A percentile compares a stretch with the other conserved stretches of the same genome.
These are phyloP conservation scores for Mobula hypostoma DNA, from an alignment of 2,113 vertebrate genomes.

Conservation along the genomic window DNA sequence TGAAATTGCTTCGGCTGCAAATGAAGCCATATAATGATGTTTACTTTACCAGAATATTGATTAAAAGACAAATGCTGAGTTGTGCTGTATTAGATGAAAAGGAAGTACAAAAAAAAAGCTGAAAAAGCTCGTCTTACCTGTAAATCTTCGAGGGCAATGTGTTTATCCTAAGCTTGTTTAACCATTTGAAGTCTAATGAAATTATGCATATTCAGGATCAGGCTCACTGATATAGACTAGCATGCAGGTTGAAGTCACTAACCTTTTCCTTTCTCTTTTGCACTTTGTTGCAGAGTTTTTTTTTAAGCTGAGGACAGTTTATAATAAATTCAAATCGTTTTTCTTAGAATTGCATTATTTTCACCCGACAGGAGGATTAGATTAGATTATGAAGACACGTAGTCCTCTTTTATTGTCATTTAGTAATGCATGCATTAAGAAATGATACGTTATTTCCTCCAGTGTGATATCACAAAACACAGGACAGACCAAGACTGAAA, in stretches of 20 bases:
- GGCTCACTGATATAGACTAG: neutral
- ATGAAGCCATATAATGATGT: neutral
- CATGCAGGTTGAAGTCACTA: neutral
- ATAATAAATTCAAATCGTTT: neutral
- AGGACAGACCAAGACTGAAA: no score
- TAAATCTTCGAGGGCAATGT: neutral
- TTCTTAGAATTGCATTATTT: neutral
- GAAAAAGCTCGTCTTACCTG: neutral
- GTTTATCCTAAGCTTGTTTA: neutral
- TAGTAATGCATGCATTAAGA: no score
- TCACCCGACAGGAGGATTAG: neutral
- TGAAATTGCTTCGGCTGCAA: neutral
- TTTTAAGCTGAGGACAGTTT: neutral
- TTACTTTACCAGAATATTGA: constrained; percentile 9
- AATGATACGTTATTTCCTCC: no score
- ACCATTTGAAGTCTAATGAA: neutral
- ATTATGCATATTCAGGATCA: neutral
- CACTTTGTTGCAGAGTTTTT: neutral
- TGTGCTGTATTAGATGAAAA: neutral
- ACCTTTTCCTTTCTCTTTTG: neutral
- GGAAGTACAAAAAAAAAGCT: neutral
- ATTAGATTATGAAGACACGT: no score
- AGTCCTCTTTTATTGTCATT: no score
- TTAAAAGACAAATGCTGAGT: neutral
- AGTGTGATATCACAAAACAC: no score